Base-by-base conservation (phyloP, 2,113 vertebrate species). In the Myxocyprinus asiaticus region DNA sequence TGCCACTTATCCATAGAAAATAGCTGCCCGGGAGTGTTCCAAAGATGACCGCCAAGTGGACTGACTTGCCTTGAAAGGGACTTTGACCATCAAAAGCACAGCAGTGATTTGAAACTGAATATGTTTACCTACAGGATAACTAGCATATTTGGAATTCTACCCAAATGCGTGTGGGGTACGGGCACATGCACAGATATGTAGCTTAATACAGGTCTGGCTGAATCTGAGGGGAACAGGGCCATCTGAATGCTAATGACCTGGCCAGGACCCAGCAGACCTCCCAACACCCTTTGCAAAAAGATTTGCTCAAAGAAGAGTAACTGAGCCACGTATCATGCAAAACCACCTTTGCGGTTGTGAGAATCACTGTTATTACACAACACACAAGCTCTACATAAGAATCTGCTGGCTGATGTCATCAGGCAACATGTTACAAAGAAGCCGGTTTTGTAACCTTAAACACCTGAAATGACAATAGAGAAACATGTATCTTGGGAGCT, bases 241-340 rank as follows among this genome's bases (percentile, higher is more conserved):
- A 79, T 63, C 56, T 79, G 77, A 79, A 79, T 55, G 68, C 77
- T 71, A 79, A 79, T 71, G 77, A 64, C 55, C 53, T 79, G 77
- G 77, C 61, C 33, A 45, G 43, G 12, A 17, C 56, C 77, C 55
- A 70, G 58, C 58, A 61, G 45, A 50, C 59, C 55, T 17, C 51
- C 47, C 14, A 65, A 56, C 22, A 9, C 62, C 12, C 42, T 22
- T 15, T 64, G 11, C 0, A 17, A 44, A 75, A 62, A 9, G 15
- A 33, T 10, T 33, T 33, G 22, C 67, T 17, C 56, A 14, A n/a
- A 51, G 45, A 42, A 44, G 8, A 11, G 12, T 6, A 72, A 45
- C 8, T 17, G 14, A 59, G 14, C 7, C 56, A 74, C 12, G 7
- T 9, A 74, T 50, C 17, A 1, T 42, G 17, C 4, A 50, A 63